Evolutionary conservation across 2,797 vertebrate species (phyloP).

Genomic region (Thamnophis elegans): DNA sequence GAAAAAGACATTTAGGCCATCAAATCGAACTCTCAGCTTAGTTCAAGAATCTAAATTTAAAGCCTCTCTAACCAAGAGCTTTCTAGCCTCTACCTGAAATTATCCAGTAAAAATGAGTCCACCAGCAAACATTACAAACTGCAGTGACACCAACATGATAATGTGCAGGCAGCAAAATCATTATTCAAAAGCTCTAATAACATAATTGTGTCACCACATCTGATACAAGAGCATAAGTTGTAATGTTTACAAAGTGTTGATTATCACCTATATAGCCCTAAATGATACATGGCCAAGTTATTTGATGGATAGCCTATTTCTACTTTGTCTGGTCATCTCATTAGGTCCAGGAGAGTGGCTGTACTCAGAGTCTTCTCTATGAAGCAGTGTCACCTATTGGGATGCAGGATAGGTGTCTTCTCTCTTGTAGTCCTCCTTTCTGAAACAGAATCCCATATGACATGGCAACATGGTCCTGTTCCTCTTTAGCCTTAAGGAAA

Average conservation of each 20-base stretch:
- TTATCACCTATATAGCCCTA: background rate
- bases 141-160: background rate
- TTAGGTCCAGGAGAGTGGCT: background rate
- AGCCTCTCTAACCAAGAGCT: background rate
- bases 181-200: background rate
- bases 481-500: background rate
- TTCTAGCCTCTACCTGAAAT: no score
- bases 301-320: background rate
- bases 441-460: background rate
- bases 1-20: background rate
- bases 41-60: background rate
- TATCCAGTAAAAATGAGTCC: background rate
- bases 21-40: background rate
- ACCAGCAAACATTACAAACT: background rate
- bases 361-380: background rate
- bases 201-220: background rate
- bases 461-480: background rate
- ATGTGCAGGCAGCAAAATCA: background rate
- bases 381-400: background rate
- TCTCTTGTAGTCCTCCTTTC: background rate
- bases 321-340: background rate
- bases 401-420: background rate
- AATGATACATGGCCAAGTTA: background rate
- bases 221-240: background rate
- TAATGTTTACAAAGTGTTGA: background rate